Evolutionary conservation across 2,888 invertebrate genomes (phyloP).

Genomic region (Automeris io): DNA sequence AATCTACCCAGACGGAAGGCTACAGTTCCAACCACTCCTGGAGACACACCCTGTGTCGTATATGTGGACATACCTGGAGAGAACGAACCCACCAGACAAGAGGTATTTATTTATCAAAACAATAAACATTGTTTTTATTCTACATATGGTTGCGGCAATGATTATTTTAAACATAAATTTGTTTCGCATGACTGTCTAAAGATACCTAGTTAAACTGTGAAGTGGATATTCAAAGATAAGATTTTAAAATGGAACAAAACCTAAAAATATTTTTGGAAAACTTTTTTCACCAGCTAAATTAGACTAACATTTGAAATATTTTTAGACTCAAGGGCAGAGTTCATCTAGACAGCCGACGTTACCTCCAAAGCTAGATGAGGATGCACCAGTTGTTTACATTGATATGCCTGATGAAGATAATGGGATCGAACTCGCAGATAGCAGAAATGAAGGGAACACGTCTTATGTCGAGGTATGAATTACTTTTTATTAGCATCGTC

Average conservation of each 20-base stretch:
- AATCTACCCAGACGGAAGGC: conserved; percentile 37
- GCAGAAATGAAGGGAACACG: conserved; percentile 8
- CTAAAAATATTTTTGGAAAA: too few relatives aligned
- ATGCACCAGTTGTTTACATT: conserved; percentile 8
- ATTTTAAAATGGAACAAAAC: too few relatives aligned
- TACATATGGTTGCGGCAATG: too few relatives aligned
- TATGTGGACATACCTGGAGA: conserved; percentile 10
- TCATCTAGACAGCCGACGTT: conserved; percentile 5
- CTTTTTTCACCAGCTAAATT: too few relatives aligned
- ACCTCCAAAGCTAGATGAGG: conserved; percentile 17
- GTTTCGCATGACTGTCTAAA: too few relatives aligned
- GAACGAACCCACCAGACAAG: background rate
- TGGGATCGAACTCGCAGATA: conserved; percentile 29
- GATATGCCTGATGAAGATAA: conserved; percentile 16
- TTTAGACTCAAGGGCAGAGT: background rate
- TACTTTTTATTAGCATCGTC: too few relatives aligned
- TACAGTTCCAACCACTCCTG: background rate
- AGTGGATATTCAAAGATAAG: too few relatives aligned
- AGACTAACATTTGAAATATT: too few relatives aligned
- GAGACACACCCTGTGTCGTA: conserved; percentile 4
- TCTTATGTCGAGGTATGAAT: background rate
- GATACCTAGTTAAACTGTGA: too few relatives aligned
- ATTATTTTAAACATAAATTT: too few relatives aligned
- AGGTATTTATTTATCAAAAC: background rate
- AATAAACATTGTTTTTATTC: too few relatives aligned